phyloP scores from a whole-genome alignment of 2,888 invertebrate genomes.

The Smittia aterrima region DNA sequence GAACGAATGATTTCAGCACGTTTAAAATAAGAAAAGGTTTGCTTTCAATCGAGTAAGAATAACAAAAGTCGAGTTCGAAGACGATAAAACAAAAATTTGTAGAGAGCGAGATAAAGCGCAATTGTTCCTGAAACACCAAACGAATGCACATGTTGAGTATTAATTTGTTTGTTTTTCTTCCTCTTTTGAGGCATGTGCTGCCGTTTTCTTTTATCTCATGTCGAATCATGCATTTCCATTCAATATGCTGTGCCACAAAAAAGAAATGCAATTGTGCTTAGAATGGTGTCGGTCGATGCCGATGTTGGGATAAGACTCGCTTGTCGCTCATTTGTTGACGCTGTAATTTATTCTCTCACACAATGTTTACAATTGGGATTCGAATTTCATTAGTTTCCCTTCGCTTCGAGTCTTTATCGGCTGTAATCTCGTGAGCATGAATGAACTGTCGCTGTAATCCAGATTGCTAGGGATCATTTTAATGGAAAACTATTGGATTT shows the following conservation, averaged over 20 bases:
- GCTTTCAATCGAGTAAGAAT: background rate
- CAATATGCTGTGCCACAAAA: background rate
- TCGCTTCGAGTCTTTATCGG: background rate
- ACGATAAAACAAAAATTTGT: background rate
- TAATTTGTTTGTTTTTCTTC: background rate
- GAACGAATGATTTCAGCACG: background rate
- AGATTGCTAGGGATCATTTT: background rate
- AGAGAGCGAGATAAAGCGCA: background rate
- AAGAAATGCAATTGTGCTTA: background rate
- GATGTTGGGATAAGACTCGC: background rate
- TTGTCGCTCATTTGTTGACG: slow-evolving; percentile 21
- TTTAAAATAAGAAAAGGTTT: background rate
- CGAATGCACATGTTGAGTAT: background rate
- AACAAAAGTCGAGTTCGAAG: background rate
- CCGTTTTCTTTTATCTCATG: background rate
- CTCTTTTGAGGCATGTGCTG: background rate
- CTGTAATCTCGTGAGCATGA: slow-evolving; percentile 4
- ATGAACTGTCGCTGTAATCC: background rate
- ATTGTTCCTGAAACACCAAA: background rate
- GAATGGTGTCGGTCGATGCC: background rate
- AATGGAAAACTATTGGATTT: slow-evolving; percentile 7
- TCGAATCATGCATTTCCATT: background rate
- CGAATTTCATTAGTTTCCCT: slow-evolving; percentile 15
- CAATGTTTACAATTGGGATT: slow-evolving; percentile 30
- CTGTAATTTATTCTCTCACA: slow-evolving; percentile 10